A percentile compares a stretch with the other conserved stretches of the same genome.
phyloP scores from a whole-genome alignment of 2,888 invertebrate genomes.

The Didymodactylos carnosus region DNA sequence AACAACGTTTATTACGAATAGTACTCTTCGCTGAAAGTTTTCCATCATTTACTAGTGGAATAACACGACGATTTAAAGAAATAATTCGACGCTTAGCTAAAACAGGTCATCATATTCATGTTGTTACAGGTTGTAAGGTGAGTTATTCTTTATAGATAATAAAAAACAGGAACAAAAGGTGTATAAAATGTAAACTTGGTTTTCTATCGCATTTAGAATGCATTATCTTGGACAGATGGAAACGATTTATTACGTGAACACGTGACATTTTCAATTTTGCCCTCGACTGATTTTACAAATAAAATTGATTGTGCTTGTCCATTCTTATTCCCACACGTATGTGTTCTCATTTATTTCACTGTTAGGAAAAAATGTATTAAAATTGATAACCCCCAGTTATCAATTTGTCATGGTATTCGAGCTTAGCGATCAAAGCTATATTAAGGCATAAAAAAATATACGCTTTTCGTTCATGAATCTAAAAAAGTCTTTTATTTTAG shows the following conservation, averaged over 20 bases:
- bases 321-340: conserved; percentile 11
- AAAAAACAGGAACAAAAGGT: not conserved
- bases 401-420: not conserved
- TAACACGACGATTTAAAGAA: conserved; percentile 13
- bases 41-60: conserved; percentile 14
- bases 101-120: not conserved
- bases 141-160: not conserved
- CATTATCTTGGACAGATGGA: not conserved
- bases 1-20: too few relatives aligned
- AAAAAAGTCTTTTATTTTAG: not conserved
- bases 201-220: not conserved
- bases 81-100: conserved; percentile 7
- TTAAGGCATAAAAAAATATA: not conserved
- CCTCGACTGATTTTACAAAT: conserved; percentile 9
- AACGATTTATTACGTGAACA: not conserved
- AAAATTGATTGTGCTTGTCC: conserved; percentile 10
- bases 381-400: not conserved
- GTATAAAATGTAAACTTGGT: not conserved
- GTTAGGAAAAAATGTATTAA: not conserved
- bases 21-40: conserved; percentile 14
- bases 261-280: conserved; percentile 6
- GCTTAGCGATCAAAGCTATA: not conserved
- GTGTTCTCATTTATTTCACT: not conserved
- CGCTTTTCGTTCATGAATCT: too few relatives aligned
- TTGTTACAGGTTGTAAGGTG: conserved; percentile 12